Percentiles rank a stretch among this genome's conserved stretches.
Evolutionary conservation across 1,140 invertebrate species (phyloP).

Genomic region (Eufriesea mexicana): DNA sequence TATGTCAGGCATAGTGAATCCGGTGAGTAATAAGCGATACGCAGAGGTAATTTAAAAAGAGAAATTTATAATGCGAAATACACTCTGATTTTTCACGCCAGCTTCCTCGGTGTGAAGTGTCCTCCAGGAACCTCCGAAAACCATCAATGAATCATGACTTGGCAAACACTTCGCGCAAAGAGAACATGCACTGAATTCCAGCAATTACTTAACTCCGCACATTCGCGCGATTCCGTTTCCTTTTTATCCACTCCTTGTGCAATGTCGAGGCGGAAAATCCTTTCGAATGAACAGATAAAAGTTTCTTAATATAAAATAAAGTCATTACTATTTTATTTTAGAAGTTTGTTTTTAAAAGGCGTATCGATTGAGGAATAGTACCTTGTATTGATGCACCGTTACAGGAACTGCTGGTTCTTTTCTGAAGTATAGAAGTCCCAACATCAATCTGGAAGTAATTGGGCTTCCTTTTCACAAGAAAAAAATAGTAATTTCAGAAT

Average conservation of each 20-base stretch:
- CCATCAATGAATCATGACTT: conserved; percentile 55
- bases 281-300: no score
- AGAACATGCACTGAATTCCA: conserved; percentile 43
- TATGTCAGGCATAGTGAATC: background rate
- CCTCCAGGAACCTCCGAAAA: conserved; percentile 19
- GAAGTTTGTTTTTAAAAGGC: no score
- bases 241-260: background rate
- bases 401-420: no score
- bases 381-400: no score
- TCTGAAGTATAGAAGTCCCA: no score
- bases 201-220: conserved; percentile 12
- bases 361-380: no score
- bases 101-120: conserved; percentile 1
- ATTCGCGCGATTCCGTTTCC: conserved; percentile 30
- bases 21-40: background rate
- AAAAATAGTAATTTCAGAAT: no score
- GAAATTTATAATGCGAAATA: conserved; percentile 26
- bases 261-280: background rate
- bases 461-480: no score
- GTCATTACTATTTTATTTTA: no score
- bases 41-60: background rate
- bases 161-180: no score
- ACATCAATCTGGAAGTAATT: no score
- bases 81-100: conserved; percentile 16
- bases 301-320: no score